Base-by-base conservation (phyloP, 2,888 invertebrate species). In the Caenorhabditis panamensis region DNA sequence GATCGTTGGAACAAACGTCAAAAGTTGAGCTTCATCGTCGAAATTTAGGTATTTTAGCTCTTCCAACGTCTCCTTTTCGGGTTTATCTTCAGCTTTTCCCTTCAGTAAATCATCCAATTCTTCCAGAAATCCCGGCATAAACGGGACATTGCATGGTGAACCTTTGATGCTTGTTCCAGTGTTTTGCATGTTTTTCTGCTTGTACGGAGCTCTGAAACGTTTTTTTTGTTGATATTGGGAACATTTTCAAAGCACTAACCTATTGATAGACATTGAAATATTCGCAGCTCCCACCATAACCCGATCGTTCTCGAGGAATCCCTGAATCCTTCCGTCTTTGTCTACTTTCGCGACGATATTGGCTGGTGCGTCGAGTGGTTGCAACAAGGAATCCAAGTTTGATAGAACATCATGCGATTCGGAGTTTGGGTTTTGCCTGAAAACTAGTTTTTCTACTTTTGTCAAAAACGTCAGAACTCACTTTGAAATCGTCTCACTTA, bases 101-200 rank as follows among this genome's bases (percentile, higher is more conserved):
- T 9, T 62, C 9, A 80, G 8, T 18, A 76, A 8, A n/a, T 66
- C 61, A 47, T 78, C 58, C 1, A 72, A 26, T 20, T 71, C 71
- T 31, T 73, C 76, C 31, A 63, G 24, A 47, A 75, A 64, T 68
- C 85, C 85, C 0, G 83, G 85, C 56, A 75, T 24, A 31, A 85
- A 85, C 22, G 88, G 88, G n/a, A 88, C 72, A 67, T 88, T 88
- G 58, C 79, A 80, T 3, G 87, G 82, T 1, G 82, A 85, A 11
- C 88, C 88, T 58, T 80, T 80, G 63, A 86, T 84, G n/a, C 59
- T 49, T 28, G 49, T 61, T n/a, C 37, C 79, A 13, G 44, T 28
- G 8, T 18, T 76, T 2, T 59, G 37, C 0, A 53, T 6, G 18
- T 41, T 61, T 20, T 28, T 37, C 9, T 69, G 64, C 28, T 75